phyloP scores from a whole-genome alignment of 2,113 vertebrate genomes.

The Cathartes aura region DNA sequence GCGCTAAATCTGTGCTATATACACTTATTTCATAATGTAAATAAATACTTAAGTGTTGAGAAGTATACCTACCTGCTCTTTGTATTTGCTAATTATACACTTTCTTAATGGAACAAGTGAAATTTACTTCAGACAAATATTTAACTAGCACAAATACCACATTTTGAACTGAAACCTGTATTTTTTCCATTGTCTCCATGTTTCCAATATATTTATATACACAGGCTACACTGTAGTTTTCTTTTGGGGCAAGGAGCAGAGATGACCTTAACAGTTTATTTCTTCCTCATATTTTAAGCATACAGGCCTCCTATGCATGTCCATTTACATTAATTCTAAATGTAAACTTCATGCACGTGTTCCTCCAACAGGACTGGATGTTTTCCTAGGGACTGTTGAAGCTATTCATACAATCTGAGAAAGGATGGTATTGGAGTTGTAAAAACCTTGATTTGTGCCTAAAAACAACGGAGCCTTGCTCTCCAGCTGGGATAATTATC shows the following conservation, averaged over 20 bases:
- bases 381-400: background rate
- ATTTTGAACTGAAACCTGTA: background rate
- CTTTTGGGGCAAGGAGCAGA: background rate
- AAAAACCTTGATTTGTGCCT: background rate
- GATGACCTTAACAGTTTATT: background rate
- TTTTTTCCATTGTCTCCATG: background rate
- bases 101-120: background rate
- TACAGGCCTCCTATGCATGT: rapidly evolving
- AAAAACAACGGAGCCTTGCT: background rate
- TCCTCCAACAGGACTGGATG: background rate
- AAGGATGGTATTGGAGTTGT: background rate
- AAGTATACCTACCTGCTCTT: background rate
- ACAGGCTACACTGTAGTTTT: background rate
- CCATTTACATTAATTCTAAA: background rate
- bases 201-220: background rate
- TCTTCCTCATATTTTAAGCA: background rate
- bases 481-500: background rate
- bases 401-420: background rate
- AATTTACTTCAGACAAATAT: background rate
- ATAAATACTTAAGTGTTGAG: background rate
- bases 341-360: background rate
- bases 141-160: background rate
- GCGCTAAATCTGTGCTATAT: background rate
- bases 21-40: background rate
- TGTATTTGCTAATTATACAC: background rate